Evolutionary conservation across 2,888 invertebrate genomes (phyloP), one percentile per base, ranked within the genome.

Genomic region (Dryobotodes eremita): DNA sequence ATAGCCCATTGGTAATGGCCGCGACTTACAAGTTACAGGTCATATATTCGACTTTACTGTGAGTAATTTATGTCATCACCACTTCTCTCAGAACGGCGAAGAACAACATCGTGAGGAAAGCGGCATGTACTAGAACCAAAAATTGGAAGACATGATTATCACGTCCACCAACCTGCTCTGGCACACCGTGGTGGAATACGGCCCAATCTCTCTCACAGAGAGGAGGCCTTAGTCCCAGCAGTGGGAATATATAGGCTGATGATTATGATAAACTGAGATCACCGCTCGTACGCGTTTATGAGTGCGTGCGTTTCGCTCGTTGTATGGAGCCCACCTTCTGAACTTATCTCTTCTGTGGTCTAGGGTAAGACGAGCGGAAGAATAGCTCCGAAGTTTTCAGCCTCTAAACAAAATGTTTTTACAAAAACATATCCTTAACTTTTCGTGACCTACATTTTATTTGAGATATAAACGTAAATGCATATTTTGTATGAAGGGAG

Each of bases 351-450:
- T 15, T 53, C 8, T 1, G 1, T 53, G 61, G 46, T 64, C 23
- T 55, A 20, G 1, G 3, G 10, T 15, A 66, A 72, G 75, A 79
- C 78, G 57, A 78, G 84, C 84, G 77, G 66, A 77, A 70, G 57
- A 86, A 86, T 83, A 65, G 50, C 59, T 72, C 55, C 23, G 75
- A 77, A 80, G 48, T 80, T 71, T 82, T 64, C 83, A 75, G 74
- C 62, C 74, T 79, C 57, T 65, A 80, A 70, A 72, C 68, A 65
- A 77, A 80, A 80, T 80, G 57, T 72, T 78, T 83, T 71, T 64
- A 74, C 75, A 70, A 78, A 74, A 75, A 36, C 3, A 71, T 79
- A 74, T 73, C 65, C 70, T 65, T 66, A 66, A 53, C n/a, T 53
- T 75, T 83, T 59, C n/a, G 80, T 77, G 72, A 71, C 83, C 74